These are phyloP conservation scores for Chamaea fasciata DNA, from an alignment of 2,113 vertebrate species.

Conservation along the genomic window DNA sequence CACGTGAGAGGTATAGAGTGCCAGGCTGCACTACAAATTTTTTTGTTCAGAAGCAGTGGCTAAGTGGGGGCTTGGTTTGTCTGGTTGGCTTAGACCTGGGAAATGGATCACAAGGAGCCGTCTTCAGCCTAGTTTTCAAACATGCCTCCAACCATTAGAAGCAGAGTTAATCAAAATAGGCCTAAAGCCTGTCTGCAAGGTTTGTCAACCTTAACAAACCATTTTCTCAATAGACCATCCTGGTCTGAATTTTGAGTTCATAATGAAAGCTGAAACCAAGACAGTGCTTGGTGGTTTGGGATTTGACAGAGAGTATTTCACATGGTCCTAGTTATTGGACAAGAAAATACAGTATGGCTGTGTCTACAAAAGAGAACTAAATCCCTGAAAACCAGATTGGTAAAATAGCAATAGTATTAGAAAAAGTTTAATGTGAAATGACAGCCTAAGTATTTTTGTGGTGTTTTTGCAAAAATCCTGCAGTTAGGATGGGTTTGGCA, in stretches of 20 bases:
- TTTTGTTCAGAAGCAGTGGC: neutral
- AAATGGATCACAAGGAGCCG: neutral
- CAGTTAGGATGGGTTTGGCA: neutral
- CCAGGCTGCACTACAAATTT: neutral
- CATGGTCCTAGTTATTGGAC: constrained; percentile 26
- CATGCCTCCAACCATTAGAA: neutral
- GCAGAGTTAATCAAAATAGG: neutral
- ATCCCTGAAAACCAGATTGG: neutral
- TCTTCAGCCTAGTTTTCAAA: neutral
- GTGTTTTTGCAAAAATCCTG: neutral
- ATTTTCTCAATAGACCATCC: constrained; percentile 10
- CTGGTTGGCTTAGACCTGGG: neutral
- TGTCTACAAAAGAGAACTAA: constrained; percentile 6
- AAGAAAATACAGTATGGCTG: constrained; percentile 2
- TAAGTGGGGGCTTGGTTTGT: neutral
- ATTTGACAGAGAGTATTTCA: constrained; percentile 48
- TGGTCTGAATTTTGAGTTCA: constrained; percentile 46
- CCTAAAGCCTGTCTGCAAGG: constrained; percentile 6
- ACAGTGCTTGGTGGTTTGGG: constrained; percentile 44
- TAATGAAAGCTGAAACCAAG: constrained; percentile 48
- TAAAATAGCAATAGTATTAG: neutral
- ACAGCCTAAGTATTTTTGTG: neutral
- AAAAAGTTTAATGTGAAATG: neutral
- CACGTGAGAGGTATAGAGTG: neutral
- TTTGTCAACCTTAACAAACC: constrained; percentile 9